Base-by-base conservation (phyloP, 2,113 vertebrate genomes). In the Cynoglossus semilaevis region DNA sequence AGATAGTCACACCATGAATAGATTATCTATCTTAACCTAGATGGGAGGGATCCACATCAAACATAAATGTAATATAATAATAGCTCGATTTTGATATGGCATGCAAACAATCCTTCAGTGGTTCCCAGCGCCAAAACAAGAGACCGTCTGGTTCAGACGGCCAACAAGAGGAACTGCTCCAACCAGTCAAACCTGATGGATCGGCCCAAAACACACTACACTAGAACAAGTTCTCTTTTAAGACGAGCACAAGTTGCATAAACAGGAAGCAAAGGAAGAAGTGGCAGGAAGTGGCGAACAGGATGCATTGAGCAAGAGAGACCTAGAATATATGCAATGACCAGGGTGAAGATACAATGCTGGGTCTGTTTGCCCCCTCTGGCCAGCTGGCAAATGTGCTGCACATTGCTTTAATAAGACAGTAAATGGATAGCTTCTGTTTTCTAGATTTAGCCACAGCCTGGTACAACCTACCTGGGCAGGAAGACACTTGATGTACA, bases 261-360 rank as follows among this genome's bases (percentile, higher is more conserved):
- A 91, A 89, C 88, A 91, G 89, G 88, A 91, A 90, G 83, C 81
- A 62, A 85, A 71, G 63, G 80, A 74, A 88, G 78, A 84, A 76
- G 80, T 85, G 61, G 80, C 81, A 87, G 89, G 88, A 91, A 89
- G 82, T 86, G 79, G 85, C 76, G 70, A 74, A 86, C 84, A 90
- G 87, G 84, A 88, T 88, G 88, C 70, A 60, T 57, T 76, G 46
- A 59, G 74, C 76, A 65, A 69, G 58, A 71, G 52, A 77, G 51
- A 62, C 42, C 35, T 46, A 16, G 60, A 63, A 63, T 35, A 19
- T 53, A 53, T 43, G 46, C 41, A 22, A 18, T 41, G 34, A 72
- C 49, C 36, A 53, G 3, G n/a, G 34, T 10, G 8, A 4, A 56
- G 49, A 29, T 43, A 38, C 9, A 8, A 50, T 36, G 18, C n/a